Evolutionary conservation across 2,888 invertebrate genomes (phyloP), one percentile per base, ranked within the genome.

Genomic region (Dexiosoma caninum): DNA sequence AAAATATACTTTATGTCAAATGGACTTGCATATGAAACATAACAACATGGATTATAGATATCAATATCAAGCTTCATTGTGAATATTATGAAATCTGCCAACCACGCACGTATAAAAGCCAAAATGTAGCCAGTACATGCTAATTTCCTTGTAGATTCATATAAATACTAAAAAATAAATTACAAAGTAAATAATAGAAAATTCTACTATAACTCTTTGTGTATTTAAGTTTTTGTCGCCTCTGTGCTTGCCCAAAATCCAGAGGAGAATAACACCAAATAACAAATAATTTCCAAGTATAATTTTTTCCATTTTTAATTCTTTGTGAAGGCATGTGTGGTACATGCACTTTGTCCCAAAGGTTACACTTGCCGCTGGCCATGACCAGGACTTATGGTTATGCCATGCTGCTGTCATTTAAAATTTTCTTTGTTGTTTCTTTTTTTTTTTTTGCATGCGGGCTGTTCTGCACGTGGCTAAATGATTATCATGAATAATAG

Each of bases 321-420:
- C 16, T 44, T 30, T 19, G 9, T 42, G 40, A 67, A 1, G 32
- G 14, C 9, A 23, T 14, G 12, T 42, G n/a, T n/a, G n/a, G 37
- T 21, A 16, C 16, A 30, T 40, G 35, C n/a, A 30, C 14, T 46
- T 40, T 67, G 46, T 72, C 81, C 72, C 77, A 81, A 46, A 74
- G 81, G 81, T 74, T 81, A 40, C 69, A 79, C 66, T 77, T 74
- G 72, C 72, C 62, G 30, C 37, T 69, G 69, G 72, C 64, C 72
- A 59, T 77, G 81, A 77, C 81, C 69, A 72, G 62, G 72, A 64
- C 81, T 77, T 74, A 64, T 57, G 64, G 30, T 64, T 72, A 51
- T 69, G 64, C 69, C 69, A 64, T 74, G 60, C 49, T 55, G 57
- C 40, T 77, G 72, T 81, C 62, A 77, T 44, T 57, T 75, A 37